These are phyloP conservation scores for Hyperoplus lanceolatus DNA, from an alignment of 2,797 vertebrate genomes.

Conservation along the genomic window DNA sequence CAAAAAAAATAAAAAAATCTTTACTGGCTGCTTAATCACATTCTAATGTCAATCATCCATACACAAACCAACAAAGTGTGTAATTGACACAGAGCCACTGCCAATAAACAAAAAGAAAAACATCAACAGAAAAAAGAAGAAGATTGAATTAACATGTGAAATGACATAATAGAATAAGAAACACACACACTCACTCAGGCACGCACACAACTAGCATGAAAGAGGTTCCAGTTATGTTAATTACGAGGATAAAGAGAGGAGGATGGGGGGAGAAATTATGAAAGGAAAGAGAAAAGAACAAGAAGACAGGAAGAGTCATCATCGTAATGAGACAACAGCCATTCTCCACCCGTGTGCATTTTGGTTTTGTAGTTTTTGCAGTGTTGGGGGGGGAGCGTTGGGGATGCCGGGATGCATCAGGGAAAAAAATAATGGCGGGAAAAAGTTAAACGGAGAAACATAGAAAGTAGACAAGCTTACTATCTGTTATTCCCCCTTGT, in stretches of 20 bases:
- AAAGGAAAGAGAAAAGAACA: conserved; percentile 45
- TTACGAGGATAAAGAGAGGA: conserved; percentile 67
- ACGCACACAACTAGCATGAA: conserved; percentile 54
- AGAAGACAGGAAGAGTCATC: conserved; percentile 59
- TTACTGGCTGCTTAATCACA: conserved; percentile 42
- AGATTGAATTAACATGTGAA: conserved; percentile 72
- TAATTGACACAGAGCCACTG: conserved; percentile 60
- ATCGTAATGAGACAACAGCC: conserved; percentile 63
- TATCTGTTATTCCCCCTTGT: conserved; percentile 69
- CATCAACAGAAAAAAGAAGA: conserved; percentile 30
- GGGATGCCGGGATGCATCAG: conserved; percentile 22
- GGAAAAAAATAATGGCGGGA: not conserved
- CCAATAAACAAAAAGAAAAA: conserved; percentile 56
- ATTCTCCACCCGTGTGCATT: conserved; percentile 41
- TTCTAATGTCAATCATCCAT: conserved; percentile 65
- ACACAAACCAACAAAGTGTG: conserved; percentile 52
- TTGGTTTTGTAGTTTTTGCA: conserved; percentile 57
- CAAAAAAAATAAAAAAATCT: conserved; percentile 32
- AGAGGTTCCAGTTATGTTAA: conserved; percentile 73
- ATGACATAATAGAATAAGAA: conserved; percentile 65
- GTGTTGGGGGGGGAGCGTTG: conserved; percentile 36
- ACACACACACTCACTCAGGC: conserved; percentile 22
- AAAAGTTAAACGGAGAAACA: conserved; percentile 40
- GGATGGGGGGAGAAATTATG: conserved; percentile 27
- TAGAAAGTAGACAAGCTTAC: conserved; percentile 53